Conservation (phyloP, 2,113 vertebrate genomes). For the Dunckerocampus dactyliophorus region DNA sequence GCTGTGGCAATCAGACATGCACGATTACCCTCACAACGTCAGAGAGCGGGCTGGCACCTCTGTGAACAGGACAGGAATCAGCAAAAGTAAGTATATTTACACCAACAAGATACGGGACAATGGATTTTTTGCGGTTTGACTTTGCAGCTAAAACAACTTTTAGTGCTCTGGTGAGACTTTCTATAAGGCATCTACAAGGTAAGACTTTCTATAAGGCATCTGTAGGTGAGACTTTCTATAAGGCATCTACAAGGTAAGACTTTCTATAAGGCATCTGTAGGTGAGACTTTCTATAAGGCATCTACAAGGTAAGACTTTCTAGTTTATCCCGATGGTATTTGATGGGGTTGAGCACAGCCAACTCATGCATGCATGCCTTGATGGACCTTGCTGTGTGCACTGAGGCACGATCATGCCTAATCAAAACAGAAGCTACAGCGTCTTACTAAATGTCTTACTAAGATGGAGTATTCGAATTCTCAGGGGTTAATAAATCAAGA, state of each 20-base stretch:
- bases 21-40: slow-evolving; percentile 61
- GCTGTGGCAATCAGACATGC: slow-evolving; percentile 54
- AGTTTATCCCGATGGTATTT: background rate
- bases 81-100: background rate
- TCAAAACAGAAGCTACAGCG: background rate
- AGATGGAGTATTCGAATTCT: background rate
- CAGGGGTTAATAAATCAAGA: background rate
- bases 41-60: slow-evolving; percentile 21
- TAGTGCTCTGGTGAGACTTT: no score
- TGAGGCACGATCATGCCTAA: background rate
- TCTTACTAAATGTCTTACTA: background rate
- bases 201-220: no score
- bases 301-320: no score
- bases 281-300: no score
- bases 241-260: no score
- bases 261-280: no score
- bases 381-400: background rate
- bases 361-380: no score
- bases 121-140: background rate
- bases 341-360: background rate
- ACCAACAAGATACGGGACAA: background rate
- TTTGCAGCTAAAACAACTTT: background rate
- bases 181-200: no score
- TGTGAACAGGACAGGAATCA: slow-evolving; percentile 7
- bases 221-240: no score